Percentiles rank a stretch among this genome's conserved stretches.
Conservation (phyloP, 2,797 vertebrate species). For the Psittacula echo region DNA sequence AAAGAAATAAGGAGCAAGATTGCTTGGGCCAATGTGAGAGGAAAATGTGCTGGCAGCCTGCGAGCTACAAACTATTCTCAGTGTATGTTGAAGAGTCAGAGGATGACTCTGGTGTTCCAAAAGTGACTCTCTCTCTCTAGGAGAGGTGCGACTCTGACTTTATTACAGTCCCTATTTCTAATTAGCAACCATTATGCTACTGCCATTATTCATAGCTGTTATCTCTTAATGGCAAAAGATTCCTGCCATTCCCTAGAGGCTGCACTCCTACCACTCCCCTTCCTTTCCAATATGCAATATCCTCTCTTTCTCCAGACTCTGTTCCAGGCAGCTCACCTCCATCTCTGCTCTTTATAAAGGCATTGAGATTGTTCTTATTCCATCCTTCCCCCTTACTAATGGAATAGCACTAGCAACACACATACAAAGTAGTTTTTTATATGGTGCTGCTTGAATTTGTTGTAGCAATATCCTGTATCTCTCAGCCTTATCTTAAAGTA, state of each 20-base stretch:
- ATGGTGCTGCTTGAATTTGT: not conserved
- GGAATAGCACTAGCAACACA: not conserved
- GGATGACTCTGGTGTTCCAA: not conserved
- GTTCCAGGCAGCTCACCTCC: not conserved
- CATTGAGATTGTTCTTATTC: not conserved
- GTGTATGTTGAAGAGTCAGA: not conserved
- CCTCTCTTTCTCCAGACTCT: not conserved
- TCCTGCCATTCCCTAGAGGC: not conserved
- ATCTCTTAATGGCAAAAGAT: not conserved
- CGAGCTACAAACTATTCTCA: not conserved
- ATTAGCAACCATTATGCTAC: not conserved
- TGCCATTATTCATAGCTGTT: not conserved
- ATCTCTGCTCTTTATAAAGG: not conserved
- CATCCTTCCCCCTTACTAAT: not conserved
- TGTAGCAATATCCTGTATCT: not conserved
- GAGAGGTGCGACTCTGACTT: not conserved
- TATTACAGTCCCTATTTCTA: not conserved
- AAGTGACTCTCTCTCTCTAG: not conserved
- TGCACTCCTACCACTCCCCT: not conserved
- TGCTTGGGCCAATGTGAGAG: not conserved
- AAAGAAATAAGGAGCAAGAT: not conserved
- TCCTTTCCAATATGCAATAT: not conserved
- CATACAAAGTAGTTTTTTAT: not conserved
- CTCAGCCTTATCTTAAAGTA: not conserved
- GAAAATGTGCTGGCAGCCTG: slow-evolving; percentile 1